These are phyloP conservation scores for Capricornis sumatraensis DNA, from an alignment of 2,113 vertebrate species.

Conservation along the genomic window DNA sequence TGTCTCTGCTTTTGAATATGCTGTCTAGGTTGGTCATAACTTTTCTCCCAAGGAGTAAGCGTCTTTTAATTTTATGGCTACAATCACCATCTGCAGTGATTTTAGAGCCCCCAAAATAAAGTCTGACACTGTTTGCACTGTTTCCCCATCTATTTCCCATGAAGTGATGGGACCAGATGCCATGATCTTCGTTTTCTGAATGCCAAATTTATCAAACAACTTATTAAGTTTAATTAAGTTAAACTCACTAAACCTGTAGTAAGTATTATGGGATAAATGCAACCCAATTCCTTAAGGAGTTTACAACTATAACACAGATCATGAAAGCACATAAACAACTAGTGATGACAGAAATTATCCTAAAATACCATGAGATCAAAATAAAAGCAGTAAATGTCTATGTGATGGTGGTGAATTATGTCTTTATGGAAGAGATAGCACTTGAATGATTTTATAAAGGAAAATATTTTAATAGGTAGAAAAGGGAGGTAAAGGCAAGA, in stretches of 20 bases:
- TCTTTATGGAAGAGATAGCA: background rate
- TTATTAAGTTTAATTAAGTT: background rate
- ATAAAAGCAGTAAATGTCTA: background rate
- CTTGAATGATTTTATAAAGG: background rate
- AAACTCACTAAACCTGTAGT: background rate
- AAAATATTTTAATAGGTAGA: background rate
- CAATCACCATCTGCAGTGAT: too few species aligned
- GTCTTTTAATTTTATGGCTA: too few species aligned
- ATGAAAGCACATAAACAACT: background rate
- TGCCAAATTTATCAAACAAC: background rate
- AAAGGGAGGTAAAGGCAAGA: background rate
- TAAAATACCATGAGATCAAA: background rate
- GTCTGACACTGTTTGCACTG: too few species aligned
- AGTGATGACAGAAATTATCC: background rate
- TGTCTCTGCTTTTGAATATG: too few species aligned
- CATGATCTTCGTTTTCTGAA: background rate
- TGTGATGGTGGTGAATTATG: background rate
- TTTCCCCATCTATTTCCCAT: too few species aligned
- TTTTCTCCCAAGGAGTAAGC: too few species aligned
- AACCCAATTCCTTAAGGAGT: background rate
- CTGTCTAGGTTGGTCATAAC: too few species aligned
- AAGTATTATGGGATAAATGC: background rate
- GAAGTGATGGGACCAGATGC: too few species aligned
- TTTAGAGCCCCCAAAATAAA: too few species aligned
- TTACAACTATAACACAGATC: background rate